Base-by-base conservation (phyloP, 35 echinoderm and acorn worm species). In the Eucidaris tribuloides region DNA sequence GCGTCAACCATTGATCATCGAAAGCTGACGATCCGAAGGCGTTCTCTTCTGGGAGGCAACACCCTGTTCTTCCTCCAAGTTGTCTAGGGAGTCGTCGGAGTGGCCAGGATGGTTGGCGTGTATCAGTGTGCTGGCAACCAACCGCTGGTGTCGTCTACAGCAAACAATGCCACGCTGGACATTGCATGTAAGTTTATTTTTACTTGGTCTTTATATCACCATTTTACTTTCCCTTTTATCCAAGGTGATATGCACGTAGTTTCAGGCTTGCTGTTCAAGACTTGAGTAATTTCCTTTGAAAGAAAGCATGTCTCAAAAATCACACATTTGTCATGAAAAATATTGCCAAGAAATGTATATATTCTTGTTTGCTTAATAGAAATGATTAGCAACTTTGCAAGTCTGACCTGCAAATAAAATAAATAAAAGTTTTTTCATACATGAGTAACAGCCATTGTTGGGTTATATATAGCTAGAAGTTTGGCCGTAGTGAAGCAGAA, bases 41-140 rank as follows among this genome's bases (percentile, higher is more conserved):
- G 54, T 35, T 62, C 36, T 30, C 25, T 82, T 3, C 32, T 62
- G 3, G 50, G 25, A 31, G 35, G 52, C 27, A 57, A 57, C 52
- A 39, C 80, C 54, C 54, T 82, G 17, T 82, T 82, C 58, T 82
- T 82, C 34, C 80, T 82, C 24, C 30, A 61, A 44, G 58, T 82
- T 20, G 42, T n/a, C n/a, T 82, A 2, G 50, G 58, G 1, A 61
- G 46, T 35, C 52, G 80, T 9, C 48, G 41, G 18, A 45, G 54
- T 3, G 58, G 58, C 11, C 80, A 57, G 25, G 80, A 82, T 23
- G 68, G 68, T n/a, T 2, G 68, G 68, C 1, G 14, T 74, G 15
- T 74, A 74, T 40, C 68, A 74, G n/a, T 74, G 68, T 32, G n/a
- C 25, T 2, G 68, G 35, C 37, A 6, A 44, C 1, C 38, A 74